Evolutionary conservation across 2,113 vertebrate species (phyloP), one percentile per base, ranked within the genome.

Genomic region (Sterrhoptilus dennistouni): DNA sequence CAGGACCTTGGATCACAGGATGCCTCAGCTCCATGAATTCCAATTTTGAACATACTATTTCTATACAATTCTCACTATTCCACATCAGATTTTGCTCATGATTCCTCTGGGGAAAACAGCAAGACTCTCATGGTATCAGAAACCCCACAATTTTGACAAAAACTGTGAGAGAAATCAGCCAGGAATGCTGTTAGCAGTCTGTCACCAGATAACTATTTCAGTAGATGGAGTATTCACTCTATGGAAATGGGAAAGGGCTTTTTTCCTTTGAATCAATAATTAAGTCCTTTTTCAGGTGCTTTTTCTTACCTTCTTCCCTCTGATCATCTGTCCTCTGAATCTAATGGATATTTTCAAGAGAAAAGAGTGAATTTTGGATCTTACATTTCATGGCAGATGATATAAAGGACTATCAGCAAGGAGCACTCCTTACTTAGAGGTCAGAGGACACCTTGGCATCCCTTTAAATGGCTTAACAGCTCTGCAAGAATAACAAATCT

Each of bases 401-500:
- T 53, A 49, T 13, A 69, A 82, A 50, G 21, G 22, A 53, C 71
- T 60, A 74, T 13, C 28, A 96, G 75, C 80, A 66, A 86, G 52
- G 44, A 83, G 9, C 68, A 52, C 31, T 75, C 29, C 68, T 65
- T 38, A 20, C 53, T 83, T 33, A 61, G 78, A 89, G 68, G 82
- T 90, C 85, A 92, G 54, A 87, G 57, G 36, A 93, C 68, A 70
- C 18, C 36, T 70, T 70, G 27, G 28, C 31, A 70, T 70, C 23
- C 60, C 38, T 80, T 97, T 69, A 83, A 69, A 50, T 13, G 35
- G 45, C 24, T 92, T 87, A 87, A 75, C 69, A 87, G 74, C 75
- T 93, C 70, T 28, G 56, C 36, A 76, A 75, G 52, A 83, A 93
- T 78, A 94, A 52, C 56, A 96, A 92, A 92, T 91, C 82, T 92